Percentiles rank a stretch among this genome's conserved stretches.
phyloP scores from a whole-genome alignment of 2,113 vertebrate genomes.

The Puntigrus tetrazona region DNA sequence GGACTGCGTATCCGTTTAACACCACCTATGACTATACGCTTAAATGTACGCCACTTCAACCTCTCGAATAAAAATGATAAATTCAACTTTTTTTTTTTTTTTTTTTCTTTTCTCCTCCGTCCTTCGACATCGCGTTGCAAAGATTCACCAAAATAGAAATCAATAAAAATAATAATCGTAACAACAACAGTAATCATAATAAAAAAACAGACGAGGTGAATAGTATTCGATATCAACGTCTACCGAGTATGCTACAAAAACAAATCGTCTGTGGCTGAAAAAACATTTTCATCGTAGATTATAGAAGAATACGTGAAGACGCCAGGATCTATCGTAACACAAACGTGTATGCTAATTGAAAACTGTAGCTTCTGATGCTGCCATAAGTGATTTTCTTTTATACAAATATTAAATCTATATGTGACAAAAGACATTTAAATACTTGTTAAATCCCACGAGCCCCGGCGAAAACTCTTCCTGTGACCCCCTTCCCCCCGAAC shows the following conservation, averaged over 20 bases:
- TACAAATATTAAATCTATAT: conserved; percentile 74
- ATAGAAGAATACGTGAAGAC: conserved; percentile 51
- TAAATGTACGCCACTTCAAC: conserved; percentile 10
- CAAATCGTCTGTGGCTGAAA: conserved; percentile 52
- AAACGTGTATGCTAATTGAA: conserved; percentile 63
- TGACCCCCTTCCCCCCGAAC: conserved; percentile 58
- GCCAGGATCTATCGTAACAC: conserved; percentile 63
- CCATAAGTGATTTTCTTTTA: conserved; percentile 58
- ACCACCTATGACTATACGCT: conserved; percentile 23
- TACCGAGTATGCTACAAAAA: conserved; percentile 66
- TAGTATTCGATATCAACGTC: conserved; percentile 66
- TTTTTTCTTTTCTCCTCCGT: conserved; percentile 41
- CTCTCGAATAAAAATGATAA: conserved; percentile 52
- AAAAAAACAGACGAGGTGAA: conserved; percentile 62
- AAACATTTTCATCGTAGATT: conserved; percentile 63
- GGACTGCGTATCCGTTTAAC: conserved; percentile 35
- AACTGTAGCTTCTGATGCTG: conserved; percentile 60
- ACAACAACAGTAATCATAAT: conserved; percentile 62
- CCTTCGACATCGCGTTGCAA: conserved; percentile 49
- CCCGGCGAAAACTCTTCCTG: conserved; percentile 38
- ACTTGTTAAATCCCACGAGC: conserved; percentile 57
- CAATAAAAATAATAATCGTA: conserved; percentile 60
- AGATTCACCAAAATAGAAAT: conserved; percentile 56
- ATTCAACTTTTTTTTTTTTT: conserved; percentile 45
- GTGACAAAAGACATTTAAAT: conserved; percentile 75